These are phyloP conservation scores for Accipiter cooperii DNA, from an alignment of 2,113 vertebrate species.

Conservation along the genomic window DNA sequence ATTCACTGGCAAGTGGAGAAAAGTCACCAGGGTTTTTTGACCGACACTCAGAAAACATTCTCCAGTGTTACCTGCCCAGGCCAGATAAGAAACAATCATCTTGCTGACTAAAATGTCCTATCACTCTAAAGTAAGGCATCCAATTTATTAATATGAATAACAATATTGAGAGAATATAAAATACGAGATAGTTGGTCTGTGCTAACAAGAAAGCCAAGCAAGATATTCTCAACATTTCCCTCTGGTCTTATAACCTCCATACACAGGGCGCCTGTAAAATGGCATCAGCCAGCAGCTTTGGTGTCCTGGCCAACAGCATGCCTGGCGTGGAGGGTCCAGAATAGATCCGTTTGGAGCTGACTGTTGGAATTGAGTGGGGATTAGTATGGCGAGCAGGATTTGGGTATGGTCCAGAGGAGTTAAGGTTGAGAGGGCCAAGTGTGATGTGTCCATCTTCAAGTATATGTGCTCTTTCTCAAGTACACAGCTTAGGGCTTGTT, in stretches of 20 bases:
- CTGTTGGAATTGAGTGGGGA: not conserved
- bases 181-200: not conserved
- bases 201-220: not conserved
- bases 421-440: not conserved
- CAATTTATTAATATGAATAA: not conserved
- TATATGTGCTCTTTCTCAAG: not conserved
- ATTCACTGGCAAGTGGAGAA: not conserved
- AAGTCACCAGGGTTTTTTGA: not conserved
- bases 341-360: not conserved
- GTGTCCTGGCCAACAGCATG: not conserved
- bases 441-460: not conserved
- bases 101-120: not conserved
- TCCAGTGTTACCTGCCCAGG: not conserved
- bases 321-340: not conserved
- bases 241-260: not conserved
- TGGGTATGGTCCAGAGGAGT: not conserved
- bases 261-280: not conserved
- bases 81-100: not conserved
- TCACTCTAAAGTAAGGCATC: not conserved
- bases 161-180: not conserved
- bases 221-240: not conserved
- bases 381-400: not conserved
- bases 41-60: not conserved
- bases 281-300: not conserved
- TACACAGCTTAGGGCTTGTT: not conserved